A percentile compares a stretch with the other conserved stretches of the same genome.
Evolutionary conservation across 2,113 vertebrate genomes (phyloP).

Genomic region (Myiagra hebetior): DNA sequence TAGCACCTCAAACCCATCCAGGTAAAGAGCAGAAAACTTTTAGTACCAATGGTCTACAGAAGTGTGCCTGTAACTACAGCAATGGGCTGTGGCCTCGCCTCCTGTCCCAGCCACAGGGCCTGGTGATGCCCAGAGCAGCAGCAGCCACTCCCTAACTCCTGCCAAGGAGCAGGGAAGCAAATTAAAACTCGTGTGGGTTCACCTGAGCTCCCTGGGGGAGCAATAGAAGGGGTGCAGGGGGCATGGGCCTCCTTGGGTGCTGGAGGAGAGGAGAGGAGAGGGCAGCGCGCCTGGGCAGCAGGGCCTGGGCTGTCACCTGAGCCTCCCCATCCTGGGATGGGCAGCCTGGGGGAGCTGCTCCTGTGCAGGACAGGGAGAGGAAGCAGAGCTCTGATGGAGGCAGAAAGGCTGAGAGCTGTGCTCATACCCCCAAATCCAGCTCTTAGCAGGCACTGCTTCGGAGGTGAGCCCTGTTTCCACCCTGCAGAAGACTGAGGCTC

Average conservation of each 20-base stretch:
- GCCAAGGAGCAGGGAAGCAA: background rate
- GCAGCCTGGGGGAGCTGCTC: background rate
- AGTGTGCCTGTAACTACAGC: fast-evolving
- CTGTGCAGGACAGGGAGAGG: no score
- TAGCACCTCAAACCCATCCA: no score
- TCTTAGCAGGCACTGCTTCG: fast-evolving
- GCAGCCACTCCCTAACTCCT: background rate
- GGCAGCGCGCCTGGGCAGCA: fast-evolving
- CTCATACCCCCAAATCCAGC: fast-evolving
- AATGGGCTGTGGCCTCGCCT: background rate
- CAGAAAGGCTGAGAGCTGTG: background rate
- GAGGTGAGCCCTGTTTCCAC: background rate
- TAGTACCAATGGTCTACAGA: fast-evolving
- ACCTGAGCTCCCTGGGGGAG: background rate
- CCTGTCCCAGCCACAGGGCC: background rate
- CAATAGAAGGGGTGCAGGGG: background rate
- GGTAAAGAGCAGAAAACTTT: fast-evolving
- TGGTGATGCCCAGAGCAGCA: background rate
- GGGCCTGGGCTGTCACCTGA: background rate
- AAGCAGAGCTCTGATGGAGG: background rate
- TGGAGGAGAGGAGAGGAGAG: background rate
- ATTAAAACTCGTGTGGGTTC: background rate
- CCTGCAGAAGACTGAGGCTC: no score
- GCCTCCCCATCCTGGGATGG: fast-evolving
- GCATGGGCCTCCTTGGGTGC: fast-evolving